phyloP scores from a whole-genome alignment of 2,797 vertebrate genomes.

The Pipistrellus pygmaeus region DNA sequence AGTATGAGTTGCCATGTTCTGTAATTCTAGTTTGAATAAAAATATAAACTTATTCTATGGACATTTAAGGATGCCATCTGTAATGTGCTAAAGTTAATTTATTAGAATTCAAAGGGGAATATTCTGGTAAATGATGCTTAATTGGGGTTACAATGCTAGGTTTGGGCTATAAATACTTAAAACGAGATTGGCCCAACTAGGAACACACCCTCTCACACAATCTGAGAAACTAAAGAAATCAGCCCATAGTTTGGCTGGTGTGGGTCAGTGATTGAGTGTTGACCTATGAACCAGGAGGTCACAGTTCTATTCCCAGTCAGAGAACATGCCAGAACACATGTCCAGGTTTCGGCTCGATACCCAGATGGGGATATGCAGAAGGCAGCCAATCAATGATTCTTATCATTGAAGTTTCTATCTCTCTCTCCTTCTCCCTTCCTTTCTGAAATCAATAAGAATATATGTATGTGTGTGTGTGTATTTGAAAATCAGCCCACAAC shows the following conservation, averaged over 20 bases:
- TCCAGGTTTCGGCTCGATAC: no score
- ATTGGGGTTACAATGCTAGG: background rate
- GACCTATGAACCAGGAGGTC: no score
- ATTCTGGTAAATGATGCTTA: constrained; percentile 21
- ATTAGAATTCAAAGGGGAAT: constrained; percentile 1
- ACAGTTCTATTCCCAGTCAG: no score
- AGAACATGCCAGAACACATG: no score
- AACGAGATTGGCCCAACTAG: background rate
- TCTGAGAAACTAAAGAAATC: background rate
- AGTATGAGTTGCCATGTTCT: background rate
- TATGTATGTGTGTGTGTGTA: no score
- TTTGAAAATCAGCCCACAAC: background rate
- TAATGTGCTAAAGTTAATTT: background rate
- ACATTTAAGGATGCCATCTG: background rate
- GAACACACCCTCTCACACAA: background rate
- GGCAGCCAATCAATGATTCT: no score
- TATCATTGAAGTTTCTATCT: no score
- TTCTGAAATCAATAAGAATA: no score
- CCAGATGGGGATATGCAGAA: no score
- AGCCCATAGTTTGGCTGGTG: no score
- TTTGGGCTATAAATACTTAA: constrained; percentile 52
- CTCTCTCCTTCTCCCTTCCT: no score
- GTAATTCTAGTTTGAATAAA: constrained; percentile 32
- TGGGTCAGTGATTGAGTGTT: no score
- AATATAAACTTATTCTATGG: background rate